These are phyloP conservation scores for Rhynchomys soricoides DNA, from an alignment of 2,113 vertebrate species.

Conservation along the genomic window DNA sequence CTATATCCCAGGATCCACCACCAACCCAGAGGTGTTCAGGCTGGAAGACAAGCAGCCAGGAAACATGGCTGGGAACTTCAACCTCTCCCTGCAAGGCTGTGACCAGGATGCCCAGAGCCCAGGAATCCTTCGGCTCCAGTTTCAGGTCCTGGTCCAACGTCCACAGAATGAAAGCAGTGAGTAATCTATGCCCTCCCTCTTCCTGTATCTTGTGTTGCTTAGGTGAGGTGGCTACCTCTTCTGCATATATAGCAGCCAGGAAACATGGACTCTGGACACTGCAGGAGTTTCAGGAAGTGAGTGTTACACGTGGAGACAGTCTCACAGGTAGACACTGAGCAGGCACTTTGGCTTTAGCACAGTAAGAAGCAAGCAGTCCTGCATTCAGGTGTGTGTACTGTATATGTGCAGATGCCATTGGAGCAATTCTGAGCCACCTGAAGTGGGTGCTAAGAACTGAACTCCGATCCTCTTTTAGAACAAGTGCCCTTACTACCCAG, in stretches of 20 bases:
- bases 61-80: conserved; percentile 91
- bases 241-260: not conserved
- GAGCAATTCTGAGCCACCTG: not conserved
- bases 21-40: conserved; percentile 79
- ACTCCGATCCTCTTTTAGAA: not conserved
- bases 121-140: conserved; percentile 85
- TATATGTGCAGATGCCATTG: not conserved
- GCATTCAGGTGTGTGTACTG: not conserved
- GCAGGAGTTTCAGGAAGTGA: not conserved
- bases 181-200: conserved; percentile 46
- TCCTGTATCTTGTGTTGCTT: not conserved
- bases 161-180: conserved; percentile 84
- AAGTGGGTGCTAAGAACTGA: not conserved
- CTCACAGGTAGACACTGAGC: accelerated
- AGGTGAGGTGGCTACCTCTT: not conserved
- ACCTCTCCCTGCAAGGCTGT: conserved; percentile 92
- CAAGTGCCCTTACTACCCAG: not conserved
- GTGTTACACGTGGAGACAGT: not conserved
- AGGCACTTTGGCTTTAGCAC: not conserved
- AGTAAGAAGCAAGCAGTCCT: not conserved
- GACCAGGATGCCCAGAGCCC: conserved; percentile 86
- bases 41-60: conserved; percentile 87
- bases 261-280: conserved; percentile 11
- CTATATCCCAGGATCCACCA: conserved; percentile 77
- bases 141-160: conserved; percentile 87